A percentile compares a stretch with the other conserved stretches of the same genome.
These are phyloP conservation scores for Scomber japonicus DNA, from an alignment of 2,113 vertebrate species.

Conservation along the genomic window DNA sequence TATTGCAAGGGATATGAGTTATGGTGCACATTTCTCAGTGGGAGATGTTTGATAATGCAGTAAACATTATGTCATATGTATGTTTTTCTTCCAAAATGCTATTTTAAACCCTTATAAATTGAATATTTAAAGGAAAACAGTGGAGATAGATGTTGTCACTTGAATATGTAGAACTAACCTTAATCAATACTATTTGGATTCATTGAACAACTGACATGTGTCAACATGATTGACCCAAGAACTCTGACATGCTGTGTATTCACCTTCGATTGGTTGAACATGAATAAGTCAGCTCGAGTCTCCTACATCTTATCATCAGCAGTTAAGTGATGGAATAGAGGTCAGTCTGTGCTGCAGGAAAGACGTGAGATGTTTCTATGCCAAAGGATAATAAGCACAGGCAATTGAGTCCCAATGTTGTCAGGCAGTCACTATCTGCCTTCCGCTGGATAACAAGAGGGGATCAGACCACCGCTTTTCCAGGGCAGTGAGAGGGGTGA, in stretches of 20 bases:
- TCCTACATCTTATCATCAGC: constrained; percentile 69
- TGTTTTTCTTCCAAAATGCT: not conserved
- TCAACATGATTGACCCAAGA: constrained; percentile 59
- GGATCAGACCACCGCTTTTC: constrained; percentile 66
- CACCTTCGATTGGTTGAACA: constrained; percentile 62
- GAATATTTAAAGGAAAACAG: constrained; percentile 11
- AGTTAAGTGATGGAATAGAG: constrained; percentile 76
- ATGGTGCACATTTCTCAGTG: not conserved
- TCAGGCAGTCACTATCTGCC: constrained; percentile 63
- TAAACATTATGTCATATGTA: not conserved
- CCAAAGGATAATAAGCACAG: constrained; percentile 75
- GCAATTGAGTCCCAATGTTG: constrained; percentile 69
- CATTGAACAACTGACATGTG: constrained; percentile 53
- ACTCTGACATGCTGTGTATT: constrained; percentile 56
- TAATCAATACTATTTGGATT: constrained; percentile 39
- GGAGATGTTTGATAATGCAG: not conserved
- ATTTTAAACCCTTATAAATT: not conserved
- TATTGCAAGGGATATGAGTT: constrained; percentile 12
- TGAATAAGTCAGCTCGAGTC: constrained; percentile 69
- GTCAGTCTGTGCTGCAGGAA: constrained; percentile 57
- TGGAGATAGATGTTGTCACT: not conserved
- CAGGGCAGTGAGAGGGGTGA: constrained; percentile 30
- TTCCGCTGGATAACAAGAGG: constrained; percentile 70
- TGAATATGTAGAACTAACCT: constrained; percentile 42
- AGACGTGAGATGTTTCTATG: constrained; percentile 76